Conservation (phyloP, 2,797 vertebrate genomes). For the Trachops cirrhosus region DNA sequence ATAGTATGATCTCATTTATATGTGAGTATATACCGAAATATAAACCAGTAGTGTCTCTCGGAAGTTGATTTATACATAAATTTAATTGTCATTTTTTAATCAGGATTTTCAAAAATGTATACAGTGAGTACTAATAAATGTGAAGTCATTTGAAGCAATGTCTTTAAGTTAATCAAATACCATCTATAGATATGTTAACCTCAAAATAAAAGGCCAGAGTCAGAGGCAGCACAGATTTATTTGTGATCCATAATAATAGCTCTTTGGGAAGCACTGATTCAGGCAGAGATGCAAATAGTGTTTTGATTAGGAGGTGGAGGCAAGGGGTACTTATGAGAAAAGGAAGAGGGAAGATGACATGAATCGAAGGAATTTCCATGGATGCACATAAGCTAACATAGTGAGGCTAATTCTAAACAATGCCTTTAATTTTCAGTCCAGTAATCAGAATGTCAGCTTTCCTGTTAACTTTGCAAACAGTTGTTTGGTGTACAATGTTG, state of each 20-base stretch:
- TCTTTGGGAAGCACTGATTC: neutral
- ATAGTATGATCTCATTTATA: neutral
- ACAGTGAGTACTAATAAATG: neutral
- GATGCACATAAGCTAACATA: neutral
- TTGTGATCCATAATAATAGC: neutral
- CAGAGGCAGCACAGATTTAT: neutral
- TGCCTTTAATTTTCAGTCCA: neutral
- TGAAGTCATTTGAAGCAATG: neutral
- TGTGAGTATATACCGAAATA: neutral
- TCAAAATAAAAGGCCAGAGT: neutral
- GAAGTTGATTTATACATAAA: neutral
- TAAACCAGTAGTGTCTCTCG: neutral
- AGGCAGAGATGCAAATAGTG: neutral
- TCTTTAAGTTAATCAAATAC: neutral
- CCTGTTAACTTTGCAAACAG: neutral
- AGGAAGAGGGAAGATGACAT: neutral
- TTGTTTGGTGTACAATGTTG: neutral
- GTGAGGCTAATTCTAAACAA: neutral
- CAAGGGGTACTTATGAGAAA: neutral
- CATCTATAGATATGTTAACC: neutral
- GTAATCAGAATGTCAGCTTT: neutral
- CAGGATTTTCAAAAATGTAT: neutral
- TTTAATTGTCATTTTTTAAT: conserved; percentile 16
- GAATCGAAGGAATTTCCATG: neutral
- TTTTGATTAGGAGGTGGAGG: neutral